Conservation (phyloP, 2,113 vertebrate genomes). For the Macrotus californicus region DNA sequence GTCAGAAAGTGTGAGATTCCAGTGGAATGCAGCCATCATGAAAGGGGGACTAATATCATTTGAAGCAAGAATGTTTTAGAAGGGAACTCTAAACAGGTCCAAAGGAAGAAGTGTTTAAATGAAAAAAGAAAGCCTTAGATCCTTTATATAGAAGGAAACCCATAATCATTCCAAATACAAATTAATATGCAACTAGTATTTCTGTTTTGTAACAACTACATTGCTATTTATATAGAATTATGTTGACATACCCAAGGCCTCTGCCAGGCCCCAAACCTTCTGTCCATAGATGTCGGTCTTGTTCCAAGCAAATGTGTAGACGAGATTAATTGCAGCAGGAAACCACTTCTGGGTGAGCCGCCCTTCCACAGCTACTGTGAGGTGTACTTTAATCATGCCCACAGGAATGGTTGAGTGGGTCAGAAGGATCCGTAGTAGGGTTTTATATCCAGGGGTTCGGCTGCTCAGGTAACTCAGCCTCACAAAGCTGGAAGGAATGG, state of each 20-base stretch:
- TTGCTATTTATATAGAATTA: constrained; percentile 43
- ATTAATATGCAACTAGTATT: constrained; percentile 11
- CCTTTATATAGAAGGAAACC: constrained; percentile 46
- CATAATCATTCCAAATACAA: constrained; percentile 56
- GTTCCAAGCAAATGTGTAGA: constrained; percentile 95
- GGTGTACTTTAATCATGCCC: constrained; percentile 93
- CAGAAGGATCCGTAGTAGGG: constrained; percentile 91
- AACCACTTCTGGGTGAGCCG: constrained; percentile 95
- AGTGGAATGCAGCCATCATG: constrained; percentile 54
- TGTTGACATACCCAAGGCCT: constrained; percentile 89
- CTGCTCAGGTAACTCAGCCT: constrained; percentile 96
- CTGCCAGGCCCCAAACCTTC: constrained; percentile 92
- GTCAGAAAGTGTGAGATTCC: constrained; percentile 40
- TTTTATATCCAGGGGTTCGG: constrained; percentile 93
- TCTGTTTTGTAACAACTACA: constrained; percentile 27
- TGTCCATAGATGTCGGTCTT: constrained; percentile 98
- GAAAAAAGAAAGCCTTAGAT: constrained; percentile 39
- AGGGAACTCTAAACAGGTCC: constrained; percentile 40
- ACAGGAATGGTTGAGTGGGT: constrained; percentile 86
- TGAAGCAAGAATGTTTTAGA: constrained; percentile 69
- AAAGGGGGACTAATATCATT: constrained; percentile 59
- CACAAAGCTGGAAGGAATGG: constrained; percentile 92
- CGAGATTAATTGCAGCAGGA: constrained; percentile 90
- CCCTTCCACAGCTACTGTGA: constrained; percentile 92
- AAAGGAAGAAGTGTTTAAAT: constrained; percentile 51